Evolutionary conservation across 2,113 vertebrate species (phyloP), one percentile per base, ranked within the genome.

Genomic region (Cervus canadensis): DNA sequence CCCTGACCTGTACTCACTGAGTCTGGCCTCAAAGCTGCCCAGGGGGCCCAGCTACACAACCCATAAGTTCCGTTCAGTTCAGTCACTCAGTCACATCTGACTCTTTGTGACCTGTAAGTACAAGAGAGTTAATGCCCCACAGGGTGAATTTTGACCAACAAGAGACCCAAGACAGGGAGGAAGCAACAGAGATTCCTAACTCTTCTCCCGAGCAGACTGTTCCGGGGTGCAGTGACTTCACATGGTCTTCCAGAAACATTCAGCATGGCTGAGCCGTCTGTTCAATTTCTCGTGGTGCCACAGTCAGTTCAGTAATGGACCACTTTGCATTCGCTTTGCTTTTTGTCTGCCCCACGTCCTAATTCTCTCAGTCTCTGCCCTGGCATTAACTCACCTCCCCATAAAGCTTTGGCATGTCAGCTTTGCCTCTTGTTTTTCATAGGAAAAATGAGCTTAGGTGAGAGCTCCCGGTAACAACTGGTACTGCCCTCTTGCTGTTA

Each of bases 241-340:
- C 8, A 4, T 2, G 43, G 25, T 59, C 40, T 60, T 56, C 25
- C 14, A 25, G 45, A 62, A 33, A 23, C 57, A 21, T 15, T 57
- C 33, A 30, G 19, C 11, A 1, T 1, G 79, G 45, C 23, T 0
- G 0, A 5, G 30, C 0, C 0, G 2, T 36, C 45, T 59, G 13
- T 64, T 62, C 43, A 36, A 0, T 43, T 25, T 45, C 60, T 7
- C 0, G 5, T 23, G 30, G 14, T 8, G 43, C 36, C 14, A 0
- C 17, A 8, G 30, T 17, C n/a, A 3, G 23, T 11, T 7, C 79
- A 45, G 48, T 23, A 4, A 50, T 0, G 64, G n/a, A 3, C 16
- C 11, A 2, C 28, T 15, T 25, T 4, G 25, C 19, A 2, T 26
- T n/a, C 16, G 36, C 13, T 40, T n/a, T 57, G 54, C 40, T 40